Percentiles rank a stretch among this genome's conserved stretches.
These are phyloP conservation scores for Caenorhabditis japonica DNA, from an alignment of 2,888 invertebrate species.

Conservation along the genomic window DNA sequence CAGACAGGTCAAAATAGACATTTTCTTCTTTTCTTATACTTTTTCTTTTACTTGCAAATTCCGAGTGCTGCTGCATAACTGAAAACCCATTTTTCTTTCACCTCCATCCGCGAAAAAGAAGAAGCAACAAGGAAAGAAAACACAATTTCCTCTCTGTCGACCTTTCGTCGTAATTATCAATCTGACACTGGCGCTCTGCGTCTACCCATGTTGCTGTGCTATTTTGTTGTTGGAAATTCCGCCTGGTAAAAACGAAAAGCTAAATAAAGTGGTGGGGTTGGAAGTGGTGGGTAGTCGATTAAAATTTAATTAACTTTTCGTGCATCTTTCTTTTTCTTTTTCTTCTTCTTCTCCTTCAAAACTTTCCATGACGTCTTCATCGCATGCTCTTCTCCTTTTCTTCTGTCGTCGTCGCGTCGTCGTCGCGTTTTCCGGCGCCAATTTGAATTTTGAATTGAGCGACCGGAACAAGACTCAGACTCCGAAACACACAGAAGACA, in stretches of 20 bases:
- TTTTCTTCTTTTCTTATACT: too few relatives aligned
- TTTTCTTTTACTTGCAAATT: too few relatives aligned
- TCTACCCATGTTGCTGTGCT: neutral
- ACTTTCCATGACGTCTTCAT: neutral
- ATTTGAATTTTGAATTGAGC: constrained; percentile 55
- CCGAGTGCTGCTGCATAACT: constrained; percentile 3
- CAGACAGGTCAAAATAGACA: too few relatives aligned
- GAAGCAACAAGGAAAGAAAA: too few relatives aligned
- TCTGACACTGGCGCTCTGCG: neutral
- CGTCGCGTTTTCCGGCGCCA: constrained; percentile 46
- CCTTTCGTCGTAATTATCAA: constrained; percentile 12
- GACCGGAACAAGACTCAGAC: constrained; percentile 29
- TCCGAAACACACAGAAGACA: too few relatives aligned
- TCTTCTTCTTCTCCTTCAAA: constrained; percentile 1
- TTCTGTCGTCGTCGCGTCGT: constrained; percentile 23
- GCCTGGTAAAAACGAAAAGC: too few relatives aligned
- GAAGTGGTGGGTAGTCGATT: constrained; percentile 16
- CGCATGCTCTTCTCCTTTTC: constrained; percentile 2
- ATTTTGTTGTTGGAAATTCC: neutral
- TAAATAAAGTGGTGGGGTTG: neutral
- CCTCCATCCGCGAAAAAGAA: neutral
- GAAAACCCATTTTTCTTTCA: neutral
- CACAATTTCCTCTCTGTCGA: constrained; percentile 10
- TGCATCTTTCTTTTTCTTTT: neutral
- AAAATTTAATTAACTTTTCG: constrained; percentile 28